Evolutionary conservation across 1,140 invertebrate genomes (phyloP).

Genomic region (Aphaenogaster floridana): DNA sequence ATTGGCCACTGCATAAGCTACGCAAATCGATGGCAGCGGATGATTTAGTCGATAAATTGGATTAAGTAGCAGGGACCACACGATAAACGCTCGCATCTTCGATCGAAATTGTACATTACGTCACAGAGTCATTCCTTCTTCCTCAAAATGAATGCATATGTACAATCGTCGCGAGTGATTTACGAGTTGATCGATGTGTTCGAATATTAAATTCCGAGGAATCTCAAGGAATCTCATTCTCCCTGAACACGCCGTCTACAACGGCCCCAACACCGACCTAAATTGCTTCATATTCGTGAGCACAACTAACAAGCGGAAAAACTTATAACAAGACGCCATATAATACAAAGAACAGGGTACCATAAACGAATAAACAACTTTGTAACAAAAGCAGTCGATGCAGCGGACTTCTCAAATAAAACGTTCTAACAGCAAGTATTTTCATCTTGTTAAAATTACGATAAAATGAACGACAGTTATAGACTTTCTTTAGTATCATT

Average conservation of each 20-base stretch:
- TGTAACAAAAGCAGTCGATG: slow-evolving; percentile 31
- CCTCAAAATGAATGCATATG: slow-evolving; percentile 41
- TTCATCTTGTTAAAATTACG: slow-evolving; percentile 56
- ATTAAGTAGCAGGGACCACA: slow-evolving; percentile 65
- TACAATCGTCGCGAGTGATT: slow-evolving; percentile 62
- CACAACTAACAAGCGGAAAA: background rate
- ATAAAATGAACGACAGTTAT: background rate
- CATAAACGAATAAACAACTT: slow-evolving; percentile 70
- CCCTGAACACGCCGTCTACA: too few relatives aligned
- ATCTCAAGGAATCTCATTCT: slow-evolving; percentile 15
- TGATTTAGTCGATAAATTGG: slow-evolving; percentile 73
- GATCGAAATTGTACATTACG: slow-evolving; percentile 66
- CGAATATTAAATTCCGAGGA: slow-evolving; percentile 20
- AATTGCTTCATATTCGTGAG: slow-evolving; percentile 9
- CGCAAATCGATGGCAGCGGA: slow-evolving; percentile 71
- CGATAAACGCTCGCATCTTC: slow-evolving; percentile 43
- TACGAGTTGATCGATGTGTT: slow-evolving; percentile 55
- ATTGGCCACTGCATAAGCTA: slow-evolving; percentile 52
- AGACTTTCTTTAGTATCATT: slow-evolving; percentile 25
- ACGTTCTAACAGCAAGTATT: slow-evolving; percentile 52
- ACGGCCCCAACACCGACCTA: background rate
- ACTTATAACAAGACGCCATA: slow-evolving; percentile 1
- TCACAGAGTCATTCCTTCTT: slow-evolving; percentile 59
- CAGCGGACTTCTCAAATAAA: slow-evolving; percentile 66
- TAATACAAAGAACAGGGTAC: slow-evolving; percentile 16